phyloP scores from a whole-genome alignment of 2,888 invertebrate genomes.

The Salticus scenicus region DNA sequence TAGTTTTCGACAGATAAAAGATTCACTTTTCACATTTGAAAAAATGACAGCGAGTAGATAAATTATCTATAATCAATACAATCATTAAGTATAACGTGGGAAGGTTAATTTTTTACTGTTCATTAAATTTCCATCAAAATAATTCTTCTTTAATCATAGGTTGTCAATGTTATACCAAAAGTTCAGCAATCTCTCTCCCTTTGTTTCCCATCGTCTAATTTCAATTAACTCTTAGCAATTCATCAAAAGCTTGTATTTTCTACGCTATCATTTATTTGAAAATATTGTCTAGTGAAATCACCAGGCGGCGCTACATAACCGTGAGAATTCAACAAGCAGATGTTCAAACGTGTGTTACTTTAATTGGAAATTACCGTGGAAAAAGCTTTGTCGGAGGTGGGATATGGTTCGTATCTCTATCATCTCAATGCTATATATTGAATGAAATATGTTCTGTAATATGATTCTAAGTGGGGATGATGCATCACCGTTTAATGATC shows the following conservation, averaged over 20 bases:
- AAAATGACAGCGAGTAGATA: too few species aligned
- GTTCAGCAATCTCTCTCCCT: not conserved
- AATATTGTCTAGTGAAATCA: not conserved
- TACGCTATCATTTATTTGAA: not conserved
- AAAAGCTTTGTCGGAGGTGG: not conserved
- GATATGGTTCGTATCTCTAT: not conserved
- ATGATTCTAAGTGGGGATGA: not conserved
- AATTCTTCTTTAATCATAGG: too few species aligned
- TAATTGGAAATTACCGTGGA: slow-evolving; percentile 39
- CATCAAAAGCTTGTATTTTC: not conserved
- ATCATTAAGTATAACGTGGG: too few species aligned
- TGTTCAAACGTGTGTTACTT: slow-evolving; percentile 23
- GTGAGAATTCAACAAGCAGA: slow-evolving; percentile 58
- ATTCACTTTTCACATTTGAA: too few species aligned
- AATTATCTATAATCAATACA: too few species aligned
- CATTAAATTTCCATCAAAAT: too few species aligned
- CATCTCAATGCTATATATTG: not conserved
- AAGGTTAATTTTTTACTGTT: too few species aligned
- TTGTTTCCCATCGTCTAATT: not conserved
- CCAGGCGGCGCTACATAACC: slow-evolving; percentile 30
- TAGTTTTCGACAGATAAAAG: too few species aligned
- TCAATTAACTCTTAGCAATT: not conserved
- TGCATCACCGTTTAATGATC: too few species aligned
- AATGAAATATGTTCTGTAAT: not conserved
- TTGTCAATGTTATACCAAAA: too few species aligned